Percentiles rank a stretch among this genome's conserved stretches.
These are phyloP conservation scores for Sarcophaga subvicina DNA, from an alignment of 2,888 invertebrate species.

Conservation along the genomic window DNA sequence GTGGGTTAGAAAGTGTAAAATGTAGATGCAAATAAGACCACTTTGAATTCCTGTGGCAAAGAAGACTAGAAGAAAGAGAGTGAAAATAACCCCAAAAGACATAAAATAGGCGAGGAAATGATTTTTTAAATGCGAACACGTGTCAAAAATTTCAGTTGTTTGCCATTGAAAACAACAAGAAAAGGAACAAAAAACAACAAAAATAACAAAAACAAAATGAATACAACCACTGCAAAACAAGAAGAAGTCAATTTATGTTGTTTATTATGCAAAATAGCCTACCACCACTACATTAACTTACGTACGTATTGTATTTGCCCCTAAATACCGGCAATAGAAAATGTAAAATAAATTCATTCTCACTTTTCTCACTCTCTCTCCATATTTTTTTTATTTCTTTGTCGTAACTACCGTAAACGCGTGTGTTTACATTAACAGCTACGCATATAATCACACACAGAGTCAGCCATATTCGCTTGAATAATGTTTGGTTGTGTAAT, in stretches of 20 bases:
- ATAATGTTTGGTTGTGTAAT: no score
- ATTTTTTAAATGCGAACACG: conserved; percentile 51
- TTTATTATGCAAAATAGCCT: background rate
- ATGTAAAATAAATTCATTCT: background rate
- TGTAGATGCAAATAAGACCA: no score
- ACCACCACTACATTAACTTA: background rate
- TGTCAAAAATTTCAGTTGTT: conserved; percentile 23
- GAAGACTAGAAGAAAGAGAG: background rate
- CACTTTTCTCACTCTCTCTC: no score
- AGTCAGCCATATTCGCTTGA: no score
- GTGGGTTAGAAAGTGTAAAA: no score
- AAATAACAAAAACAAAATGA: background rate
- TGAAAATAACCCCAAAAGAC: background rate
- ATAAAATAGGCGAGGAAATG: conserved; percentile 37
- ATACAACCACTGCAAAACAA: background rate
- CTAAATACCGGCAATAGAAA: background rate
- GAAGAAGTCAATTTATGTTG: background rate
- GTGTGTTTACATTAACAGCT: no score
- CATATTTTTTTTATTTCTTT: no score
- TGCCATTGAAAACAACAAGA: background rate
- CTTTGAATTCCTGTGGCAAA: no score
- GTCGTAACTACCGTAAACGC: no score
- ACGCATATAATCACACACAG: no score
- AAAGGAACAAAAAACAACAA: no score
- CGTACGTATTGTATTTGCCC: background rate